Percentiles rank a stretch among this genome's conserved stretches.
These are phyloP conservation scores for Sphyrna mokarran DNA, from an alignment of 2,113 vertebrate genomes.

Conservation along the genomic window DNA sequence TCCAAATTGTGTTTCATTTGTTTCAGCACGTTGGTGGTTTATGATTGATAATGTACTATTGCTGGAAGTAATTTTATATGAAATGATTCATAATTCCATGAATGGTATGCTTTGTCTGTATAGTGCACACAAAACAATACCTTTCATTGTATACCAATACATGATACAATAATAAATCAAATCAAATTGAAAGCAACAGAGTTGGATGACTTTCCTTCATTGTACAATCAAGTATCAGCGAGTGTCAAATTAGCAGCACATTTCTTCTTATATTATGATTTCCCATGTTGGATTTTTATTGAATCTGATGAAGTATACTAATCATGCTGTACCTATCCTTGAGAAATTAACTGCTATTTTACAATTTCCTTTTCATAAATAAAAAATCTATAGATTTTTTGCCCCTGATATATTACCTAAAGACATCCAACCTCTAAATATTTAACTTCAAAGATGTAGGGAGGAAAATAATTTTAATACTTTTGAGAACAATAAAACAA, in stretches of 20 bases:
- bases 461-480: background rate
- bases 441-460: background rate
- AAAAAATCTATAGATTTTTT: background rate
- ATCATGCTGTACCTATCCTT: background rate
- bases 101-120: no score
- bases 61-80: background rate
- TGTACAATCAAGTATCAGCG: background rate
- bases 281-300: background rate
- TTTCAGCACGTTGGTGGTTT: background rate
- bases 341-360: background rate
- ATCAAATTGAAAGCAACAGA: background rate
- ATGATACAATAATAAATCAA: no score
- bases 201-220: background rate
- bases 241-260: background rate
- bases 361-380: background rate
- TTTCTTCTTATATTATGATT: background rate
- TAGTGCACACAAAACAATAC: no score
- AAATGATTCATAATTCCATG: background rate
- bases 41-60: background rate
- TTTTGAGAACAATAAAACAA: background rate
- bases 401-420: no score
- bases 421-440: background rate
- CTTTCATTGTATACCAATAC: no score
- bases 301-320: background rate
- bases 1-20: background rate